Percentiles rank a stretch among this genome's conserved stretches.
Conservation (phyloP, 2,888 invertebrate species). For the Hirtodrosophila cameraria region DNA sequence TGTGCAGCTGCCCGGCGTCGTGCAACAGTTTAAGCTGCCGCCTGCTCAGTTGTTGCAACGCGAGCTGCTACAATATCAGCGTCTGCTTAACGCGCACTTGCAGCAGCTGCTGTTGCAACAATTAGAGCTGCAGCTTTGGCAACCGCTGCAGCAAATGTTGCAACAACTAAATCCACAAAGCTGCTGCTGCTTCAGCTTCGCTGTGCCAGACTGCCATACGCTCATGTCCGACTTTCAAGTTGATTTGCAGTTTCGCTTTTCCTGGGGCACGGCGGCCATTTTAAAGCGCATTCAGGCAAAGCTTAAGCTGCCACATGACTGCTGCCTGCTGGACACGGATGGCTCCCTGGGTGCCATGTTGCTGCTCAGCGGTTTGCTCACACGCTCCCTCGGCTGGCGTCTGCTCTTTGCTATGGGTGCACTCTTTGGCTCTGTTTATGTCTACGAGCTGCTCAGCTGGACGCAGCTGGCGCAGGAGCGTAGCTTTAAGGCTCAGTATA, state of each 20-base stretch:
- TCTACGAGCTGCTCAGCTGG: conserved; percentile 98
- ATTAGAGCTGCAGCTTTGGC: conserved; percentile 91
- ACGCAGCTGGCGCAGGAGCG: conserved; percentile 97
- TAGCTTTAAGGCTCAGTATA: conserved; percentile 96
- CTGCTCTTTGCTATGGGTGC: conserved; percentile 92
- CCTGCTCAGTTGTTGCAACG: conserved; percentile 89
- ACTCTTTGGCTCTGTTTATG: conserved; percentile 94
- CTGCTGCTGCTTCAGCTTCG: conserved; percentile 92
- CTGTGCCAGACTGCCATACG: conserved; percentile 96
- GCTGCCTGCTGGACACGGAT: conserved; percentile 91
- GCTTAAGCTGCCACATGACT: conserved; percentile 82
- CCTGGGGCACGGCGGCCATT: conserved; percentile 95
- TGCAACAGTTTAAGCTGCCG: conserved; percentile 94
- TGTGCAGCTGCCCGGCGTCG: conserved; percentile 92
- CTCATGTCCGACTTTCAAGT: conserved; percentile 97
- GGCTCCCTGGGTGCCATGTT: conserved; percentile 96
- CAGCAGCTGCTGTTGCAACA: conserved; percentile 94
- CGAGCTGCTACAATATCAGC: conserved; percentile 96
- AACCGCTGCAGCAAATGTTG: conserved; percentile 92
- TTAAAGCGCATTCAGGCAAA: conserved; percentile 89
- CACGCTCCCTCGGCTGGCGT: conserved; percentile 98
- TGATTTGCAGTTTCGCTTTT: conserved; percentile 97
- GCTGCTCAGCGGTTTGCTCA: conserved; percentile 91
- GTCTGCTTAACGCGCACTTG: conserved; percentile 94
- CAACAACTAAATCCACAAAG: conserved; percentile 87